Percentiles rank a stretch among this genome's conserved stretches.
Conservation (phyloP, 2,113 vertebrate species). For the Crotalus viridis region DNA sequence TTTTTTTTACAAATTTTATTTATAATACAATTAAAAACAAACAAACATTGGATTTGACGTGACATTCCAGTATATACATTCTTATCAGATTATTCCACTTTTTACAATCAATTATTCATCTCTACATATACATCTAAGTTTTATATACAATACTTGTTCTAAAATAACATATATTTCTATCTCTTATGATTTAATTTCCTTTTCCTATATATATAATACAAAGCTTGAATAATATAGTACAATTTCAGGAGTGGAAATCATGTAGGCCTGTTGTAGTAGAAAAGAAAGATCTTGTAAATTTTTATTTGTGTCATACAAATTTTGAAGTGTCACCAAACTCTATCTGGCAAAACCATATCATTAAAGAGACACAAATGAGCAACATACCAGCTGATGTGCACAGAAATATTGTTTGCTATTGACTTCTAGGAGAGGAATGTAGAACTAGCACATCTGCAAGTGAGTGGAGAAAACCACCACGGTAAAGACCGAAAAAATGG, state of each 20-base stretch:
- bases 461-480: background rate
- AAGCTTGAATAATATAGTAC: background rate
- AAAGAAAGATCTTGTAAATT: background rate
- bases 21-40: too few relatives aligned
- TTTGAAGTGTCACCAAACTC: background rate
- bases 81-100: too few relatives aligned
- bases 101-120: too few relatives aligned
- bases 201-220: background rate
- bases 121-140: too few relatives aligned
- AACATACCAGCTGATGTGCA: background rate
- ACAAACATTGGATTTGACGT: too few relatives aligned
- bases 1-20: too few relatives aligned
- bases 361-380: background rate
- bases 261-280: background rate
- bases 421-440: background rate
- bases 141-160: too few relatives aligned
- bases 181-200: background rate
- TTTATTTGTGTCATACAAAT: background rate
- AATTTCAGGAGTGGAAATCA: background rate
- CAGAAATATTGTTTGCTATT: background rate
- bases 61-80: too few relatives aligned
- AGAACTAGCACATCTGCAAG: background rate
- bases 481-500: background rate
- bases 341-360: background rate
- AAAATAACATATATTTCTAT: too few relatives aligned